phyloP scores from a whole-genome alignment of 2,113 vertebrate genomes.

The Dasyornis broadbenti region DNA sequence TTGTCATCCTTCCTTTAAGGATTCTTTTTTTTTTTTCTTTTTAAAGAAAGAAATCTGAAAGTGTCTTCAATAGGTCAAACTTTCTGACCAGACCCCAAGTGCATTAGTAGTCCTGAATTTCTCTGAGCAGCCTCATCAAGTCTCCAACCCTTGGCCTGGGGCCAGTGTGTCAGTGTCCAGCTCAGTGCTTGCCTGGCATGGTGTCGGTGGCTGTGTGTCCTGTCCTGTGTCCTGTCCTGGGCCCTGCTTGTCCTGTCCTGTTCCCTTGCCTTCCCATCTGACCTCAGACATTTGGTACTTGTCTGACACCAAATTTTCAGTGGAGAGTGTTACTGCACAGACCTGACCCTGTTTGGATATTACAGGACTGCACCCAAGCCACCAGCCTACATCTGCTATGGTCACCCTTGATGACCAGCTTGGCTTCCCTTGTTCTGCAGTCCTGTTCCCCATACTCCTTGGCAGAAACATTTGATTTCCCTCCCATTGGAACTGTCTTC shows the following conservation, averaged over 20 bases:
- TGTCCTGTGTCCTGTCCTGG: too few relatives aligned
- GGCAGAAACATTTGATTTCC: neutral
- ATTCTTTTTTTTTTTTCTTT: neutral
- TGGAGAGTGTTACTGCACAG: neutral
- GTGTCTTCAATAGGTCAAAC: neutral
- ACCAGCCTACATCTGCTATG: neutral
- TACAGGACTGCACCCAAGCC: neutral
- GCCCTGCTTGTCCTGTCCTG: neutral
- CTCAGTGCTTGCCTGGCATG: neutral
- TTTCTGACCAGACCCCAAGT: neutral
- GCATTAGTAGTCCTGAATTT: neutral
- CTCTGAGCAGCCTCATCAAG: neutral
- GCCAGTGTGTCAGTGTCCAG: accelerated
- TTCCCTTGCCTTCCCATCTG: neutral
- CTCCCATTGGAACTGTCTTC: neutral
- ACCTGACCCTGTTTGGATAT: neutral
- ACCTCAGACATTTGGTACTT: neutral
- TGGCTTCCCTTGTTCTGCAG: neutral
- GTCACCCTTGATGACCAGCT: accelerated
- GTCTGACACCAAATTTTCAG: neutral
- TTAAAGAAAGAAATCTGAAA: neutral
- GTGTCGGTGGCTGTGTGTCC: neutral
- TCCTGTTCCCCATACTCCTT: neutral
- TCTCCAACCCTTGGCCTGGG: neutral
- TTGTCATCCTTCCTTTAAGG: neutral